These are phyloP conservation scores for Dorcus hopei DNA, from an alignment of 2,888 invertebrate genomes.

Conservation along the genomic window DNA sequence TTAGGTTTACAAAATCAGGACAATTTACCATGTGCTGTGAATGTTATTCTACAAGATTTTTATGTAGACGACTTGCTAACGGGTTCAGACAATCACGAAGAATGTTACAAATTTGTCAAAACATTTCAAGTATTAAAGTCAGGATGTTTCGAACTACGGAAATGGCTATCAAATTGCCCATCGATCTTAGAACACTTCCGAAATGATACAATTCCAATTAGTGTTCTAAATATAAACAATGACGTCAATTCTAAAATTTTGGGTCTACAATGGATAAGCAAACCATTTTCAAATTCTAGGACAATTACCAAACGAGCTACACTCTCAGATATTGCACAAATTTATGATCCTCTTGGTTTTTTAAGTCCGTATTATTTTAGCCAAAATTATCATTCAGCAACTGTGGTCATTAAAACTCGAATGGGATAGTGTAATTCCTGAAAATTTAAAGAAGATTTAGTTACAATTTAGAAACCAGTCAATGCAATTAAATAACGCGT, in stretches of 20 bases:
- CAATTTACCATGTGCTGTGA: conserved; percentile 19
- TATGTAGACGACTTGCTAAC: conserved; percentile 27
- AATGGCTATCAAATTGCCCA: no score
- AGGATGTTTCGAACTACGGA: no score
- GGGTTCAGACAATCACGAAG: conserved; percentile 13
- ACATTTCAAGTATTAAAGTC: no score
- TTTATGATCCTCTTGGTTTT: conserved; percentile 12
- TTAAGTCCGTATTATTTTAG: conserved; percentile 10
- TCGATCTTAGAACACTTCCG: no score
- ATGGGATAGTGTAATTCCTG: conserved; percentile 18
- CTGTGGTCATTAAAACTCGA: conserved; percentile 13
- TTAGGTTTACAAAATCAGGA: conserved; percentile 18
- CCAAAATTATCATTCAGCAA: conserved; percentile 15
- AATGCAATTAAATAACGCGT: background rate
- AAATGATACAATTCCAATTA: no score
- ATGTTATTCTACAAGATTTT: conserved; percentile 17
- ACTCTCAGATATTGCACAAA: conserved; percentile 5
- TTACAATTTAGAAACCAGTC: conserved; percentile 2
- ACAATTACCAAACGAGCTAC: conserved; percentile 6
- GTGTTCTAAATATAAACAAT: no score
- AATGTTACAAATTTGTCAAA: no score
- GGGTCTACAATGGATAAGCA: no score
- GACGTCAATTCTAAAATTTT: no score
- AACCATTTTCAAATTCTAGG: no score
- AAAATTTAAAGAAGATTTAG: conserved; percentile 7